Conservation (phyloP, 2,113 vertebrate genomes). For the Platycercus adscitus region DNA sequence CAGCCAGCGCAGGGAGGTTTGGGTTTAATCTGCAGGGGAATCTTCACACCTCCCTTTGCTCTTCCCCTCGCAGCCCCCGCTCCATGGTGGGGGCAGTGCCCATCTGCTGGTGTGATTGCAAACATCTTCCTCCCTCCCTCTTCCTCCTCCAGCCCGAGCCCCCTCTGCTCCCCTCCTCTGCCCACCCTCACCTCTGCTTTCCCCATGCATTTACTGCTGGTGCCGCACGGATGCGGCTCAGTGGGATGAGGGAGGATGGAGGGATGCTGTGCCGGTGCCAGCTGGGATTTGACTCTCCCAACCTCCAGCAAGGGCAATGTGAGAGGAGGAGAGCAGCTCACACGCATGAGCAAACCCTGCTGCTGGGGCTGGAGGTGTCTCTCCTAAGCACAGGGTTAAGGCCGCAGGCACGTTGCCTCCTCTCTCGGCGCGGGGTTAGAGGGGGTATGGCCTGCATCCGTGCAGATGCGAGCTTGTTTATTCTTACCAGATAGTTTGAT, state of each 20-base stretch:
- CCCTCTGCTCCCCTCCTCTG: background rate
- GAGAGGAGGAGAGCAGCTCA: background rate
- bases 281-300: background rate
- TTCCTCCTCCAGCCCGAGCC: background rate
- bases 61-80: background rate
- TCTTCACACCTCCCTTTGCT: constrained; percentile 59
- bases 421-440: background rate
- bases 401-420: background rate
- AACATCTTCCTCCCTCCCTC: background rate
- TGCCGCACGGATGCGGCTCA: background rate
- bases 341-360: fast-evolving
- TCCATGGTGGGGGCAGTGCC: constrained; percentile 23
- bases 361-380: background rate
- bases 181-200: background rate
- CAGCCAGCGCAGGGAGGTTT: background rate
- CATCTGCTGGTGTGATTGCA: background rate
- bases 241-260: background rate
- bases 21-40: constrained; percentile 16
- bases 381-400: background rate
- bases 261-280: background rate
- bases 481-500: constrained; percentile 67
- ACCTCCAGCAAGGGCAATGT: background rate
- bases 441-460: constrained; percentile 60
- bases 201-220: background rate
- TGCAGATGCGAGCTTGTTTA: constrained; percentile 66